These are phyloP conservation scores for Arnoldichthys spilopterus DNA, from an alignment of 2,797 vertebrate species.

Conservation along the genomic window DNA sequence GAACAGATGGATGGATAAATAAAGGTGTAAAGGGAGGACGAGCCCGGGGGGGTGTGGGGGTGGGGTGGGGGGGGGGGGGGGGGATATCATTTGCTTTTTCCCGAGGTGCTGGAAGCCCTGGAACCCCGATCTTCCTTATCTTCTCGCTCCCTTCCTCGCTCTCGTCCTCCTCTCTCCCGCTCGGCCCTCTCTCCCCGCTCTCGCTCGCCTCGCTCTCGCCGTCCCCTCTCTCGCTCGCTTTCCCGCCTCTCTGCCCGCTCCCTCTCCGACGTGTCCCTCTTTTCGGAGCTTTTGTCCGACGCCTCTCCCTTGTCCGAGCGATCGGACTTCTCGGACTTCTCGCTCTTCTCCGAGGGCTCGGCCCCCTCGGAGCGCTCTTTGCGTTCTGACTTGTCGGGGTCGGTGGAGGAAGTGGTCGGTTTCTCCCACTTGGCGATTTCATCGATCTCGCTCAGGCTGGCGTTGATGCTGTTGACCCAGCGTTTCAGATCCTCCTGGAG, in stretches of 20 bases:
- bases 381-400: slow-evolving; percentile 72
- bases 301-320: slow-evolving; percentile 78
- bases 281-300: slow-evolving; percentile 78
- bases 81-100: slow-evolving; percentile 84
- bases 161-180: slow-evolving; percentile 78
- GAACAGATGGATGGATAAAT: slow-evolving; percentile 52
- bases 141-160: slow-evolving; percentile 73
- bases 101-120: slow-evolving; percentile 81
- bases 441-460: slow-evolving; percentile 78
- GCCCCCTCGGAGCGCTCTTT: slow-evolving; percentile 76
- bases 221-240: slow-evolving; percentile 76
- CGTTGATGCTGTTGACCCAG: slow-evolving; percentile 85
- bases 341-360: slow-evolving; percentile 74
- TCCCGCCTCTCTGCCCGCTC: slow-evolving; percentile 73
- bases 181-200: slow-evolving; percentile 75
- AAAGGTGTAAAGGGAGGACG: slow-evolving; percentile 35
- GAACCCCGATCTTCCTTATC: slow-evolving; percentile 73
- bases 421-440: slow-evolving; percentile 84
- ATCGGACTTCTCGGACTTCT: slow-evolving; percentile 74
- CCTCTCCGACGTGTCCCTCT: slow-evolving; percentile 75
- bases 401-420: slow-evolving; percentile 85
- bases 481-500: slow-evolving; percentile 89
- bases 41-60: slow-evolving; percentile 50
- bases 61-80: no score
- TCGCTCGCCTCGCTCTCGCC: slow-evolving; percentile 65